Base-by-base conservation (phyloP, 2,888 invertebrate genomes). In the Diadegma fenestrale region DNA sequence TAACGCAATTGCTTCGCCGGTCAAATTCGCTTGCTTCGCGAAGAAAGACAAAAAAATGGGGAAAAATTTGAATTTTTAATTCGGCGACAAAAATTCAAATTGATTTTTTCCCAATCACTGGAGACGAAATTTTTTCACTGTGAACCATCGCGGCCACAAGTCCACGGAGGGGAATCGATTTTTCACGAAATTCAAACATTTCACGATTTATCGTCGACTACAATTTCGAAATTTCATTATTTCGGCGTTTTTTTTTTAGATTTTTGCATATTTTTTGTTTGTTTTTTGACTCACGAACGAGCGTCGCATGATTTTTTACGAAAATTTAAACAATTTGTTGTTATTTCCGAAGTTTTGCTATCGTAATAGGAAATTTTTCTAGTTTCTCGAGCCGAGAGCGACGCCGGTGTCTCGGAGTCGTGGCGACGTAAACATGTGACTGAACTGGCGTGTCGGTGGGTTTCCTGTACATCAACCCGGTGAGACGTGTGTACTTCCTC, bases 401-500 rank as follows among this genome's bases (percentile, higher is more conserved):
- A 76, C 76, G 7, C 51, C 51, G 69, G 51, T 19, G 54, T 73
- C 77, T 73, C 73, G 78, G 51, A 76, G 76, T 85, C 86, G 89
- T 80, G 86, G 87, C 87, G 87, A 87, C 77, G 90, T 89, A 90
- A 91, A 90, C 92, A 90, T 90, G 89, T 90, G 92, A 92, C 91
- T 92, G 91, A 89, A 87, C 86, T 88, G 88, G 84, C 88, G 89
- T 87, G 88, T 90, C 87, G 86, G 78, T 86, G 78, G 90, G 90
- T 84, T 90, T 90, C 90, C 90, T 89, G 90, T 89, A 88, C 89
- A 90, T 89, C 90, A 85, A 89, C 82, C 92, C 89, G 91, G 92
- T 92, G 92, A 92, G 92, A 92, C 90, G 90, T 89, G 90, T 89
- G 90, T 89, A 90, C 90, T 91, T 92, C 92, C 92, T 91, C 85